These are phyloP conservation scores for Cheumatopsyche charites DNA, from an alignment of 1,140 invertebrate species.

Conservation along the genomic window DNA sequence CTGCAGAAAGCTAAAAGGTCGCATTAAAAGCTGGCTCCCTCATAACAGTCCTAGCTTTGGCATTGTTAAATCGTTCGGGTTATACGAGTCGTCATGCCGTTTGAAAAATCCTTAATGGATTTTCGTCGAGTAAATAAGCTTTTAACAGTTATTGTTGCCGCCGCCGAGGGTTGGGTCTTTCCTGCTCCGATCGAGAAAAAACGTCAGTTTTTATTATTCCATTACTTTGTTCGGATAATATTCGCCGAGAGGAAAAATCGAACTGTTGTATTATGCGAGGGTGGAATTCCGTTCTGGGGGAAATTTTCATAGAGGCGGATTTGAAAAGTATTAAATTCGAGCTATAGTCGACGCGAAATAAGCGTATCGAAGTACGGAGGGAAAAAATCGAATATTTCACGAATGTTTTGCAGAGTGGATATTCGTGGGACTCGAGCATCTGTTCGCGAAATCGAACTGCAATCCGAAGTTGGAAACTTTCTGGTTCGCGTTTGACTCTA, in stretches of 20 bases:
- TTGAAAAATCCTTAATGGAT: slow-evolving; percentile 18
- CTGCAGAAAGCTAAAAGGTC: slow-evolving; percentile 1
- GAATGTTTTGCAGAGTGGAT: not conserved
- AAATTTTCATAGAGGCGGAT: too few species aligned
- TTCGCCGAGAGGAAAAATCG: too few species aligned
- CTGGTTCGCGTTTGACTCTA: slow-evolving; percentile 2
- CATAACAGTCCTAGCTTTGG: slow-evolving; percentile 5
- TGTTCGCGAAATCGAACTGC: slow-evolving; percentile 6
- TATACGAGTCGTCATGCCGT: slow-evolving; percentile 16
- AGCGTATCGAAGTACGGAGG: not conserved
- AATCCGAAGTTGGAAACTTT: slow-evolving; percentile 6
- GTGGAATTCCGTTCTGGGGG: too few species aligned
- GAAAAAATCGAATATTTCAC: not conserved
- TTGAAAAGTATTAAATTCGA: too few species aligned
- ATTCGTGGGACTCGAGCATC: slow-evolving; percentile 17
- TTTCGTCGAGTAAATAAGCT: slow-evolving; percentile 25
- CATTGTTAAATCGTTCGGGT: slow-evolving; percentile 25
- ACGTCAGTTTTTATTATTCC: slow-evolving; percentile 18
- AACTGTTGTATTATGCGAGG: too few species aligned
- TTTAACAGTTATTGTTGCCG: slow-evolving; percentile 25
- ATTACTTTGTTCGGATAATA: slow-evolving; percentile 1
- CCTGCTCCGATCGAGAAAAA: not conserved
- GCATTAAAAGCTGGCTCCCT: not conserved
- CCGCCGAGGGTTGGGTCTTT: not conserved
- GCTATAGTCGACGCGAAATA: too few species aligned